Conservation (phyloP, 2,797 vertebrate genomes). For the Microctenopoma steveboyesi region DNA sequence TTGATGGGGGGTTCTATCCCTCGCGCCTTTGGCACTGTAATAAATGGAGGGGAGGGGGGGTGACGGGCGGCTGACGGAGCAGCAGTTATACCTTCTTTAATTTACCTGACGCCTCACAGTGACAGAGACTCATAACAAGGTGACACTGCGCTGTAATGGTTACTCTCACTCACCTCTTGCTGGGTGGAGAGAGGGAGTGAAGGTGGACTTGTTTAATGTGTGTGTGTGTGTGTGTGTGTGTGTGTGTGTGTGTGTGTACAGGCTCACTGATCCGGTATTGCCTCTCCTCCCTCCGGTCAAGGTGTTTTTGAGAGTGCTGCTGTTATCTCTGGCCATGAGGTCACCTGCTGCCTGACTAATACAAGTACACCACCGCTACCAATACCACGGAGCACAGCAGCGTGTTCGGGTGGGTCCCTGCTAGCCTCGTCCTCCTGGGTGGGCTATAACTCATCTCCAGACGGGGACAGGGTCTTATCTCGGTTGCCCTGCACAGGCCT, state of each 20-base stretch:
- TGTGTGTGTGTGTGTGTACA: constrained; percentile 17
- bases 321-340: constrained; percentile 76
- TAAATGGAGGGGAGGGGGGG: constrained; percentile 67
- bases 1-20: constrained; percentile 44
- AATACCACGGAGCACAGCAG: constrained; percentile 57
- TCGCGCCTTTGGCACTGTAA: constrained; percentile 63
- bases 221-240: constrained; percentile 34
- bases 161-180: constrained; percentile 73
- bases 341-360: constrained; percentile 58
- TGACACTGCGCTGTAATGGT: constrained; percentile 71
- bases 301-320: constrained; percentile 79
- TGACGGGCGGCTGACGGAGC: constrained; percentile 69
- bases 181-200: constrained; percentile 5
- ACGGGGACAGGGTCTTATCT: constrained; percentile 77
- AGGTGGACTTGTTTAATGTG: constrained; percentile 29
- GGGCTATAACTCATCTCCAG: constrained; percentile 83
- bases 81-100: constrained; percentile 78
- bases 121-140: constrained; percentile 80
- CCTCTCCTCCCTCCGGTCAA: constrained; percentile 76
- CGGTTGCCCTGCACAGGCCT: constrained; percentile 62
- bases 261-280: constrained; percentile 52
- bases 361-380: constrained; percentile 54
- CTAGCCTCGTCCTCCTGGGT: constrained; percentile 76
- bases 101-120: constrained; percentile 64
- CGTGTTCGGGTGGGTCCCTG: constrained; percentile 63